Evolutionary conservation across 2,888 invertebrate genomes (phyloP).

Genomic region (Thymelicus sylvestris): DNA sequence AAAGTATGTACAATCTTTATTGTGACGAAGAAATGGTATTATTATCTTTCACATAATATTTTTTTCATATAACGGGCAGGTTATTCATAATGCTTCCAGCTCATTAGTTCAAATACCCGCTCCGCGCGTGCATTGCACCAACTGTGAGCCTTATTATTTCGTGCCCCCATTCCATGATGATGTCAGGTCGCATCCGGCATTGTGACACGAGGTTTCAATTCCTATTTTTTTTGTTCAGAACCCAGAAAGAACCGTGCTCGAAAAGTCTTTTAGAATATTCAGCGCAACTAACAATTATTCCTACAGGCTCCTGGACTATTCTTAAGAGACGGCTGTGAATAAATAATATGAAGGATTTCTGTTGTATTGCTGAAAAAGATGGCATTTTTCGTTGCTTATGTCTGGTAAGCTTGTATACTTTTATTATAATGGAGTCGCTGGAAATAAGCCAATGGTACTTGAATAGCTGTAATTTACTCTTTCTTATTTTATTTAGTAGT

Average conservation of each 20-base stretch:
- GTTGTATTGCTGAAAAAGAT: conserved; percentile 29
- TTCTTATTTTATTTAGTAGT: neutral
- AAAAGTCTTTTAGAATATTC: conserved; percentile 45
- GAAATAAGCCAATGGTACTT: conserved; percentile 1
- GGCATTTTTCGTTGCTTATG: conserved; percentile 6
- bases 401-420: neutral
- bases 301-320: conserved; percentile 29
- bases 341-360: conserved; percentile 35
- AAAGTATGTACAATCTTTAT: no score
- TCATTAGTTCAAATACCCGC: conserved; percentile 43
- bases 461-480: neutral
- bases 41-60: no score
- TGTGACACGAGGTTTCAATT: conserved; percentile 81
- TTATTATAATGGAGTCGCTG: conserved; percentile 8
- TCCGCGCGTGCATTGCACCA: conserved; percentile 47
- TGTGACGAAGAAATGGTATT: no score
- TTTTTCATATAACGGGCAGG: no score
- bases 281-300: conserved; percentile 33
- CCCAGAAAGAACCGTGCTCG: conserved; percentile 55
- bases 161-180: conserved; percentile 82
- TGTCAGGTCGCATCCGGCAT: conserved; percentile 81
- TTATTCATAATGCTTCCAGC: neutral
- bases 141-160: conserved; percentile 77
- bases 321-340: conserved; percentile 32
- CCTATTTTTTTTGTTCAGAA: conserved; percentile 63